Base-by-base conservation (phyloP, 2,797 vertebrate species). In the Catharus ustulatus region DNA sequence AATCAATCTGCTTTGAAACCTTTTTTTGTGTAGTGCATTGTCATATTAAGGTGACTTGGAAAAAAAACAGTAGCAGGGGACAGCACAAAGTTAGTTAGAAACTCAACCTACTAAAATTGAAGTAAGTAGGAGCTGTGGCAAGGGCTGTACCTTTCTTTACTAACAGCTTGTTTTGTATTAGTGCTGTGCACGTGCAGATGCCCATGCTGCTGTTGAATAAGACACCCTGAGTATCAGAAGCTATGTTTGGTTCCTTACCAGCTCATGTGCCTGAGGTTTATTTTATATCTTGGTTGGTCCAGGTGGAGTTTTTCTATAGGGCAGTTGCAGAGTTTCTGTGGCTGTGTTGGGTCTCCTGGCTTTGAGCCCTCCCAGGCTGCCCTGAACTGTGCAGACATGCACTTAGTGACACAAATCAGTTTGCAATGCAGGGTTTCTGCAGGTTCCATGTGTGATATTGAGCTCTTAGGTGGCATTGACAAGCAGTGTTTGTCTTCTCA, bases 391-490 rank as follows among this genome's bases (percentile, higher is more conserved):
- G 55, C 74, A 79, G 63, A 15, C 40, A 2, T 8, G 18, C 40
- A 12, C 48, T 64, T 38, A 19, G 12, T 52, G 81, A 34, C 63
- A 77, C 86, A 77, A 87, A 85, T 83, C 78, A 83, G 72, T 30
- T 85, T 83, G 84, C 75, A 94, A 0, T 40, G 32, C 67, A 36
- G 45, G 58, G 23, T 48, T 79, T 13, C 71, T 73, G 29, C 61
- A 11, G 80, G 74, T 48, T 82, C 90, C 55, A 13, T 8, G 49
- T 63, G 67, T 89, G 80, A 82, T 90, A 89, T 51, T n/a, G 74
- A 71, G 84, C 89, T 71, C 74, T 94, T 57, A 61, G 75, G 61
- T 87, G 94, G 64, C 93, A 91, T 40, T 95, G 94, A 90, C 86
- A 92, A 93, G 84, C 86, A 87, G 45, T 57, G 81, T 93, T 84